These are phyloP conservation scores for Noctua janthina DNA, from an alignment of 2,888 invertebrate species.

Conservation along the genomic window DNA sequence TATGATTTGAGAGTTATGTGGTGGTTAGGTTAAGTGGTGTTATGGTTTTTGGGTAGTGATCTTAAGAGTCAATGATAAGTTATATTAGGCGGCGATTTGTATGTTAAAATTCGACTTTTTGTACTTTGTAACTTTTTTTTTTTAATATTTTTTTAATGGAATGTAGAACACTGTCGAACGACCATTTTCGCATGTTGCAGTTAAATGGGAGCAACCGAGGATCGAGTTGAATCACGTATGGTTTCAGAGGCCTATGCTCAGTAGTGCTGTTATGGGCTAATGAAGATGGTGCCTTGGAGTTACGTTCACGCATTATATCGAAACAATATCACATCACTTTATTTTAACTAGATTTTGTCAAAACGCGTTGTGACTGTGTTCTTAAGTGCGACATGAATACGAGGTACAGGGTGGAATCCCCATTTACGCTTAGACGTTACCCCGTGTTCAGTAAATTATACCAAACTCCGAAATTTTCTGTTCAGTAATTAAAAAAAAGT, in stretches of 20 bases:
- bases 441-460: no score
- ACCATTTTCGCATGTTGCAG: neutral
- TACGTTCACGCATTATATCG: neutral
- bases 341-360: neutral
- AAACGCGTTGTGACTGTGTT: no score
- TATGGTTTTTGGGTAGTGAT: constrained; percentile 31
- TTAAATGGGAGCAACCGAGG: neutral
- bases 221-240: neutral
- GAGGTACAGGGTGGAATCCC: no score
- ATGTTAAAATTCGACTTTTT: neutral
- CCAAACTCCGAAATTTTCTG: no score
- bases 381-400: no score
- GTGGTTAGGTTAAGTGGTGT: neutral
- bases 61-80: neutral
- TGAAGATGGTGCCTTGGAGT: neutral
- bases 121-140: neutral
- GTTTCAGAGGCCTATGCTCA: neutral
- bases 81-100: neutral
- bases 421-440: no score
- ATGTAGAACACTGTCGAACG: neutral
- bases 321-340: neutral
- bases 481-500: no score
- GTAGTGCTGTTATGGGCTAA: neutral
- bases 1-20: constrained; percentile 40
- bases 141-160: no score